These are phyloP conservation scores for Whitmania pigra DNA, from an alignment of 1,140 invertebrate genomes.

Conservation along the genomic window DNA sequence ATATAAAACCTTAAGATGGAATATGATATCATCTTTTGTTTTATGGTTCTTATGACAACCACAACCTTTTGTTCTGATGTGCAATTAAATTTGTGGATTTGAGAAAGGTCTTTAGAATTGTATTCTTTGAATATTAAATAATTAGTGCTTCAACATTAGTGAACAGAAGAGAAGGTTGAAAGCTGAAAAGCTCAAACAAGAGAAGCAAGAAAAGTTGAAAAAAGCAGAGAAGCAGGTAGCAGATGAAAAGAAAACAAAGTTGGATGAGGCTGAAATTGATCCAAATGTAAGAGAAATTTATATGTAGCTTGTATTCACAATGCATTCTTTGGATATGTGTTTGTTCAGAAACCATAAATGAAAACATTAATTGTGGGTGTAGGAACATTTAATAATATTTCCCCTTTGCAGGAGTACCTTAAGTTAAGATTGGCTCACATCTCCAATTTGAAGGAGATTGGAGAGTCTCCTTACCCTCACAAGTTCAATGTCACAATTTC, in stretches of 20 bases:
- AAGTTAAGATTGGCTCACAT: conserved; percentile 65
- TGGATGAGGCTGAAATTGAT: conserved; percentile 63
- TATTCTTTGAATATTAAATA: no score
- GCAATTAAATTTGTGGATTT: no score
- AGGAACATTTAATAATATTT: conserved; percentile 12
- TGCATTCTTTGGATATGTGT: not conserved
- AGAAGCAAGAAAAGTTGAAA: conserved; percentile 70
- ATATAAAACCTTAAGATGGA: no score
- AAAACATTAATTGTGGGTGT: not conserved
- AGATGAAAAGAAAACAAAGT: conserved; percentile 26
- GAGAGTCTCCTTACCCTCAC: conserved; percentile 86
- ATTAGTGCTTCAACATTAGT: conserved; percentile 46
- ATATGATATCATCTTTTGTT: no score
- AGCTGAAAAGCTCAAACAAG: conserved; percentile 78
- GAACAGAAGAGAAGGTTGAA: conserved; percentile 80
- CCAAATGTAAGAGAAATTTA: conserved; percentile 56
- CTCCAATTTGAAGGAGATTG: conserved; percentile 59
- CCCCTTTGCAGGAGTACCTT: conserved; percentile 62
- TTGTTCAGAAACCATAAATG: conserved; percentile 2
- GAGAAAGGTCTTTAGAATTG: no score
- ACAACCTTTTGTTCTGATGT: no score
- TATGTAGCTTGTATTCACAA: not conserved
- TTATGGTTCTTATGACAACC: no score
- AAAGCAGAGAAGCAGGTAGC: conserved; percentile 33
- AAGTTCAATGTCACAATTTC: conserved; percentile 89